Percentiles rank a stretch among this genome's conserved stretches.
These are phyloP conservation scores for Sylvilagus bachmani DNA, from an alignment of 2,113 vertebrate genomes.

Conservation along the genomic window DNA sequence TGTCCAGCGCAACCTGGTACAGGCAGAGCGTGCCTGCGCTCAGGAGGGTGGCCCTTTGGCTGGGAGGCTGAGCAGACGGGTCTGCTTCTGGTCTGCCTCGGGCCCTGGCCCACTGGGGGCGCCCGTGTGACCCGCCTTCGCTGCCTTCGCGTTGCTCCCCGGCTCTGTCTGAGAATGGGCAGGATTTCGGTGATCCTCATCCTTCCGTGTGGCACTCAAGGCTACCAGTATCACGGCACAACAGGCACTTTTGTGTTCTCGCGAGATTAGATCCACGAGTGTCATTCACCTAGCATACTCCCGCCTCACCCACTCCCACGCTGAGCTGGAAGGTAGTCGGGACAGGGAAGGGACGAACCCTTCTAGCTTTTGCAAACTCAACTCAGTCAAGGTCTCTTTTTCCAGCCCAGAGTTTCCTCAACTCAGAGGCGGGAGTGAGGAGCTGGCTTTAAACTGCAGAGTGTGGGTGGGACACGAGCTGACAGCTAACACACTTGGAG, in stretches of 20 bases:
- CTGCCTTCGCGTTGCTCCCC: background rate
- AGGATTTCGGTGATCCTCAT: too few relatives aligned
- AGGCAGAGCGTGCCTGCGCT: background rate
- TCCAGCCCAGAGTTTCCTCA: background rate
- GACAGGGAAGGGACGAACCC: background rate
- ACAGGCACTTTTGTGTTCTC: background rate
- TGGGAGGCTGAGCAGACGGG: background rate
- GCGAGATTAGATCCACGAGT: background rate
- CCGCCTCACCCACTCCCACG: background rate
- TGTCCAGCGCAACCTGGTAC: background rate
- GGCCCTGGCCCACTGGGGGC: background rate
- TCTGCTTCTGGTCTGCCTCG: too few relatives aligned
- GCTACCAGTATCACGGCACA: background rate
- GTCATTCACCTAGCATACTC: background rate
- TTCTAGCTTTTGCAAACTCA: background rate
- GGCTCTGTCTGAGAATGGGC: background rate
- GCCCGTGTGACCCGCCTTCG: rapidly evolving
- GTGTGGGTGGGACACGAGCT: background rate
- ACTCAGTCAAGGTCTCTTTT: background rate
- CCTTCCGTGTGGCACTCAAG: too few relatives aligned
- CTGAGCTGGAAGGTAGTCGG: background rate
- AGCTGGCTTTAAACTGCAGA: background rate
- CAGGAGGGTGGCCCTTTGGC: background rate
- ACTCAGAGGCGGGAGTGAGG: background rate
- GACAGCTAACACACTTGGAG: background rate